Evolutionary conservation across 2,113 vertebrate species (phyloP), one percentile per base, ranked within the genome.

Genomic region (Puffinus mauretanicus): DNA sequence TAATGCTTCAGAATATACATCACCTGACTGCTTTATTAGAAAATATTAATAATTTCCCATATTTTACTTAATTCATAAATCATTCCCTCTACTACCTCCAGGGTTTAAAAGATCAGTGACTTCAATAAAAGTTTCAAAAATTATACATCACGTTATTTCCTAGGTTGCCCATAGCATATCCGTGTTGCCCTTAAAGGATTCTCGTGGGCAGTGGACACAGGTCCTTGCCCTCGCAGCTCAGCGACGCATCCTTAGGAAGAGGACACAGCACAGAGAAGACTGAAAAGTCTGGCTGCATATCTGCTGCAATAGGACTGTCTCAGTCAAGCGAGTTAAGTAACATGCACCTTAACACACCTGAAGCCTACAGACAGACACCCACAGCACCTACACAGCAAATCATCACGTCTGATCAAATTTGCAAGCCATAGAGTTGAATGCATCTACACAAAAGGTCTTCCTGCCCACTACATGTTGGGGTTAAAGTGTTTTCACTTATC

Each of bases 61-160:
- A 73, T 42, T 95, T 92, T 42, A 80, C n/a, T 93, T 90, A 88
- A 79, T 82, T 65, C 70, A 86, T 76, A 90, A 90, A 79, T 60
- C 21, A 80, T 76, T 75, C n/a, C 16, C 14, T 69, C 66, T 80
- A 6, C 78, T 61, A 8, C 64, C 49, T 71, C 27, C 64, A 66
- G 71, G 36, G 57, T 77, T 83, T 55, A 80, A 87, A 73, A 85
- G 47, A 72, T 34, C 51, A 76, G 58, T 1, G 27, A 58, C 51
- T 93, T 47, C 69, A 94, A 4, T 32, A 80, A 75, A 21, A 42
- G 42, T 36, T 83, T 66, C 49, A 55, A 46, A 91, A 86, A 88
- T 82, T n/a, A n/a, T 7, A 66, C 30, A 38, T 34, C 36, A 32
- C 13, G 15, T 70, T 77, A 26, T 60, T 17, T 83, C 71, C 62